phyloP scores from a whole-genome alignment of 2,888 invertebrate species.

The Apodemia mormo region DNA sequence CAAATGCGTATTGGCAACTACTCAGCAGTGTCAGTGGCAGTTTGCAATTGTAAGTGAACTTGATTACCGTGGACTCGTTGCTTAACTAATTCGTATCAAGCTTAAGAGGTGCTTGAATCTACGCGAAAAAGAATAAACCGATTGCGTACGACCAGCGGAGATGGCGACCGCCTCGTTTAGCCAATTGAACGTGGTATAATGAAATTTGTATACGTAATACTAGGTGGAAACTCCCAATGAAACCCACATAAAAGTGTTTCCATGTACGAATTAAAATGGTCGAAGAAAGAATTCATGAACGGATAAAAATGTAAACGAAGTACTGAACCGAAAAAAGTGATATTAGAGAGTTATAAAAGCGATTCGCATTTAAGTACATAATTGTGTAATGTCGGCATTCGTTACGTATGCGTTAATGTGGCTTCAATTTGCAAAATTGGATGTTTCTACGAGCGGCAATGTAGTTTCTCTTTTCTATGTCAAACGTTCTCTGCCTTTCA shows the following conservation, averaged over 20 bases:
- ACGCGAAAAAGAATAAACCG: slow-evolving; percentile 53
- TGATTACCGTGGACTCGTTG: slow-evolving; percentile 62
- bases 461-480: slow-evolving; percentile 45
- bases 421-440: slow-evolving; percentile 64
- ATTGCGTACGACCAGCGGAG: slow-evolving; percentile 46
- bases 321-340: slow-evolving; percentile 49
- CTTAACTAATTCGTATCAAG: slow-evolving; percentile 70
- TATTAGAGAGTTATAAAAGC: slow-evolving; percentile 50
- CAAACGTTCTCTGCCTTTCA: slow-evolving; percentile 43
- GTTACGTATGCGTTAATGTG: slow-evolving; percentile 51
- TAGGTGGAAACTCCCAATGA: slow-evolving; percentile 44
- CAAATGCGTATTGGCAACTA: slow-evolving; percentile 62
- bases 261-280: slow-evolving; percentile 56
- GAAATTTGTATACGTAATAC: slow-evolving; percentile 58
- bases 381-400: slow-evolving; percentile 53
- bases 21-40: slow-evolving; percentile 57
- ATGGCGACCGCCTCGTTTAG: slow-evolving; percentile 47
- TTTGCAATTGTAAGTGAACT: slow-evolving; percentile 71
- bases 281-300: slow-evolving; percentile 47
- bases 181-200: slow-evolving; percentile 58
- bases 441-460: slow-evolving; percentile 48
- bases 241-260: slow-evolving; percentile 61
- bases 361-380: slow-evolving; percentile 61
- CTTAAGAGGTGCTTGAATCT: slow-evolving; percentile 55
- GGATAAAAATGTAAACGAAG: slow-evolving; percentile 66